These are phyloP conservation scores for Drosophila ohnishii DNA, from an alignment of 1,140 invertebrate genomes.

Conservation along the genomic window DNA sequence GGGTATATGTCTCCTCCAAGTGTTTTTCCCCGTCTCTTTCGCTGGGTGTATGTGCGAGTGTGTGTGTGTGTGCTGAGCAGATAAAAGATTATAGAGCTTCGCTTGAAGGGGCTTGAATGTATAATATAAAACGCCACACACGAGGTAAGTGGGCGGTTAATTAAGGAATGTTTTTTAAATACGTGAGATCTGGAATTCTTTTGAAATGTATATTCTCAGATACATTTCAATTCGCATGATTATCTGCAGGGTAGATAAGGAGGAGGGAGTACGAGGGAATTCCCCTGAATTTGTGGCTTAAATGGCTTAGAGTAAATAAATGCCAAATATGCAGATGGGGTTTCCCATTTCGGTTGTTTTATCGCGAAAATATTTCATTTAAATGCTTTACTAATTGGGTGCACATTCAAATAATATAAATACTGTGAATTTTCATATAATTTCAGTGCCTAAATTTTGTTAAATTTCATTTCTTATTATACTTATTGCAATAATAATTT, in stretches of 20 bases:
- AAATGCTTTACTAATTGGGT: neutral
- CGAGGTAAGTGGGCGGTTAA: conserved; percentile 47
- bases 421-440: neutral
- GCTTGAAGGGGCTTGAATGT: conserved; percentile 35
- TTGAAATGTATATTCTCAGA: conserved; percentile 18
- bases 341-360: neutral
- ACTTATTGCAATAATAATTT: neutral
- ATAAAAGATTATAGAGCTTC: conserved; percentile 57
- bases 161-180: conserved; percentile 50
- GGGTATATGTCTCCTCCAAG: conserved; percentile 14
- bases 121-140: conserved; percentile 35
- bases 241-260: neutral
- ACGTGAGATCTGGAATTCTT: conserved; percentile 33
- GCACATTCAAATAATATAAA: neutral
- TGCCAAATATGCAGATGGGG: conserved; percentile 5
- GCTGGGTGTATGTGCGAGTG: neutral
- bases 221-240: conserved; percentile 7
- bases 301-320: conserved; percentile 25
- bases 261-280: neutral
- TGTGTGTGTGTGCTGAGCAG: conserved; percentile 38
- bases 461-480: neutral
- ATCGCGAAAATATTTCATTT: conserved; percentile 4
- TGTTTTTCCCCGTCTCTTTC: conserved; percentile 2
- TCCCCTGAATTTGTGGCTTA: conserved; percentile 20
- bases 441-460: neutral